Evolutionary conservation across 2,797 vertebrate genomes (phyloP), one percentile per base, ranked within the genome.

Genomic region (Steatocranus sp.): DNA sequence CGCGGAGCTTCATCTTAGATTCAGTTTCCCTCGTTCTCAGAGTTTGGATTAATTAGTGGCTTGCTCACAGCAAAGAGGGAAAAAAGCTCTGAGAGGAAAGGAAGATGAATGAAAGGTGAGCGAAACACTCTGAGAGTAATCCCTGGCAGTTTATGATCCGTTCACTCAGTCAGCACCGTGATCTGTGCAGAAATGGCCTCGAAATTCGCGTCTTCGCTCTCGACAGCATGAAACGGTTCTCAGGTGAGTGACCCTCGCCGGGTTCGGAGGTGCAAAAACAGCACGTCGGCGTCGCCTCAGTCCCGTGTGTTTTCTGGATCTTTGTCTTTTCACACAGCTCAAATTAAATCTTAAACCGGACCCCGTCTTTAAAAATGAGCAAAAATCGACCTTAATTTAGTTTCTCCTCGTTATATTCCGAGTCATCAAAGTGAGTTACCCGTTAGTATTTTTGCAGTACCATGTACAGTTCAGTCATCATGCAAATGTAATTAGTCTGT

Each of bases 391-490:
- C 50, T 83, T 73, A 79, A 91, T 93, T 93, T 92, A 91, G 93
- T 95, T 89, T 84, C 85, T 83, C 25, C 61, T 89, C 51, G 91
- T 92, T 92, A 93, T 91, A 91, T 90, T 92, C 74, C 75, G 50
- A 79, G 76, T 81, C 89, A 66, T 83, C 68, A 4, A 85, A 84
- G 79, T 2, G 27, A 82, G 73, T 81, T 84, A 30, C 54, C 82
- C 79, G 84, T 86, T 86, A 81, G 77, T 88, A 80, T 87, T 81
- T 87, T 82, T 86, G 83, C 91, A 91, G 89, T 93, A 87, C 91
- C 93, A 92, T 92, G 93, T 91, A 92, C 89, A 90, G 85, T 84
- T 84, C 76, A 86, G 70, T 80, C 89, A 88, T 92, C 81, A 83
- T 49, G 61, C 68, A 85, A 85, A 85, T 92, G 87, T 87, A 84